Evolutionary conservation across 2,797 vertebrate species (phyloP).

Genomic region (Sandelia bainsii): DNA sequence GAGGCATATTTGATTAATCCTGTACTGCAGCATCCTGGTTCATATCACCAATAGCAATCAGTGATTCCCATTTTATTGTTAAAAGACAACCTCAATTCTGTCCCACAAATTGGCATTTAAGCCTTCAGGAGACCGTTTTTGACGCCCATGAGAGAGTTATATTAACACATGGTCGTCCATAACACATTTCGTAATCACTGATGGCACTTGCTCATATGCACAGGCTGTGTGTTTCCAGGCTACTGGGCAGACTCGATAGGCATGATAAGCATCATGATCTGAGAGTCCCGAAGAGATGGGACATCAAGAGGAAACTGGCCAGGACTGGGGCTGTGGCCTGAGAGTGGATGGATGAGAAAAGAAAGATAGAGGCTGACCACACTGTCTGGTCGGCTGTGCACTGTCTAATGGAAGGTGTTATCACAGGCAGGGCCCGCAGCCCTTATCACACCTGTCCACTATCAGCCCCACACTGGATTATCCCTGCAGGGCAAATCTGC

Average conservation of each 20-base stretch:
- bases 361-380: constrained; percentile 67
- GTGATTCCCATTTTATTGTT: neutral
- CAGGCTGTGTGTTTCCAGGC: constrained; percentile 40
- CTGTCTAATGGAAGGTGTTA: constrained; percentile 85
- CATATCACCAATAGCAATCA: neutral
- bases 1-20: constrained; percentile 9
- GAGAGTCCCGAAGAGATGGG: constrained; percentile 44
- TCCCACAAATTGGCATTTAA: neutral
- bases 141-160: neutral
- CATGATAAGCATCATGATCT: constrained; percentile 56
- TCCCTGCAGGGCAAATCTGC: constrained; percentile 85
- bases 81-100: neutral
- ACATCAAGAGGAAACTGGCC: constrained; percentile 26
- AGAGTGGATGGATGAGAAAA: constrained; percentile 27
- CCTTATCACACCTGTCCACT: constrained; percentile 83
- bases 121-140: neutral
- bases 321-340: constrained; percentile 19
- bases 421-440: constrained; percentile 68
- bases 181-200: neutral
- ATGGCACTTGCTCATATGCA: neutral
- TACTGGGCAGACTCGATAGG: constrained; percentile 23
- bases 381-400: constrained; percentile 57
- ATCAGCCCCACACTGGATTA: constrained; percentile 82
- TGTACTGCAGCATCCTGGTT: neutral
- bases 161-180: neutral